These are phyloP conservation scores for Huso huso DNA, from an alignment of 2,797 vertebrate species.

Conservation along the genomic window DNA sequence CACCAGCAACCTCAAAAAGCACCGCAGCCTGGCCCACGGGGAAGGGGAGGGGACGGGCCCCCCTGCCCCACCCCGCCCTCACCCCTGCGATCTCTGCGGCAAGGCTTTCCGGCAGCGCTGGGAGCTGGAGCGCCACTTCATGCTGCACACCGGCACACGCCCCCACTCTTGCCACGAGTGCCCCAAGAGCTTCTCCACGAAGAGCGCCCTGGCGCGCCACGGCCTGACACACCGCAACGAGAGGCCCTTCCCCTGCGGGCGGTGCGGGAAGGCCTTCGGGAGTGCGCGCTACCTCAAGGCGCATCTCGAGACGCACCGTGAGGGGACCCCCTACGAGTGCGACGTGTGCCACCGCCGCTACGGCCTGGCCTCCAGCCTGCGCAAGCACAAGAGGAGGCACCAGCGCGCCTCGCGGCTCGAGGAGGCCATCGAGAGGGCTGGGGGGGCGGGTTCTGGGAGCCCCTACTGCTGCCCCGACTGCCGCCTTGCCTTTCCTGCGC, in stretches of 20 bases:
- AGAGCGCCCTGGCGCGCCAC: neutral
- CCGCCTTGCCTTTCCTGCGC: neutral
- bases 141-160: neutral
- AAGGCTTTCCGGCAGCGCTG: neutral
- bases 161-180: neutral
- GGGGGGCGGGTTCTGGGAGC: neutral
- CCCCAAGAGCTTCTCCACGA: neutral
- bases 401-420: neutral
- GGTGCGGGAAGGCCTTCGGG: conserved; percentile 2
- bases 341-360: neutral
- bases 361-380: neutral
- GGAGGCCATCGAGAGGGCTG: conserved; percentile 1
- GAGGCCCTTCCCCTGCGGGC: neutral
- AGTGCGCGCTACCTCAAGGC: conserved; percentile 3
- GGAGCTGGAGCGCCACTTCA: neutral
- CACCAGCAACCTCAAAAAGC: neutral
- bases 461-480: neutral
- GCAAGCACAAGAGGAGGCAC: conserved; percentile 5
- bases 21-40: neutral
- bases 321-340: conserved; percentile 3
- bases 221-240: neutral
- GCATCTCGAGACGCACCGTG: neutral
- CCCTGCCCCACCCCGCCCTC: neutral
- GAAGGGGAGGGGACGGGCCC: neutral
- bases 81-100: neutral